A percentile compares a stretch with the other conserved stretches of the same genome.
Evolutionary conservation across 1,140 invertebrate genomes (phyloP).

Genomic region (Macrotrachela quadricornifera): DNA sequence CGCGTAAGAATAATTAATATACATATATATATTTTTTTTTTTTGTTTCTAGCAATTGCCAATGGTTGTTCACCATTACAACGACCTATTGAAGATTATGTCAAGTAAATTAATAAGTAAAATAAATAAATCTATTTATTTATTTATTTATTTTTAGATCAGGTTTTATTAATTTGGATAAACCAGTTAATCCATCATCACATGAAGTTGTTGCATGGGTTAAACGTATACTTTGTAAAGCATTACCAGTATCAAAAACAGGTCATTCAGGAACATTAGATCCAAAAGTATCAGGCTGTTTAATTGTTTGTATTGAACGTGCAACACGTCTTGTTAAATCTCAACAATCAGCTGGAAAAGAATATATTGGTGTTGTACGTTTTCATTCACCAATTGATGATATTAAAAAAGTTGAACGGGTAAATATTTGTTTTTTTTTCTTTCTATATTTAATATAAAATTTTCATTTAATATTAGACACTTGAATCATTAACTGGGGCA

Average conservation of each 20-base stretch:
- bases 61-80: slow-evolving; percentile 73
- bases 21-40: too few relatives aligned
- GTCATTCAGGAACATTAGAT: slow-evolving; percentile 96
- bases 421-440: too few relatives aligned
- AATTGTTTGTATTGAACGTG: slow-evolving; percentile 88
- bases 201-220: slow-evolving; percentile 98
- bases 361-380: slow-evolving; percentile 82
- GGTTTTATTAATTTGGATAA: slow-evolving; percentile 97
- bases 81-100: slow-evolving; percentile 71
- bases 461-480: too few relatives aligned
- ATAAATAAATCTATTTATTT: too few relatives aligned
- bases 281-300: slow-evolving; percentile 83
- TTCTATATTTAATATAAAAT: too few relatives aligned
- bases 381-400: slow-evolving; percentile 67
- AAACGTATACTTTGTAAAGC: slow-evolving; percentile 49
- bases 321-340: slow-evolving; percentile 85
- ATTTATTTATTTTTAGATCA: too few relatives aligned
- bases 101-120: too few relatives aligned
- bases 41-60: slow-evolving; percentile 45
- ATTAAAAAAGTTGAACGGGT: slow-evolving; percentile 43
- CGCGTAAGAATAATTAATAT: slow-evolving; percentile 30
- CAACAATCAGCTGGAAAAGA: slow-evolving; percentile 97
- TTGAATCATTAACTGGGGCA: slow-evolving; percentile 74
- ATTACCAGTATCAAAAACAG: slow-evolving; percentile 82
- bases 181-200: slow-evolving; percentile 92